A percentile compares a stretch with the other conserved stretches of the same genome.
phyloP scores from a whole-genome alignment of 2,797 vertebrate species.

The Pempheris klunzingeri region DNA sequence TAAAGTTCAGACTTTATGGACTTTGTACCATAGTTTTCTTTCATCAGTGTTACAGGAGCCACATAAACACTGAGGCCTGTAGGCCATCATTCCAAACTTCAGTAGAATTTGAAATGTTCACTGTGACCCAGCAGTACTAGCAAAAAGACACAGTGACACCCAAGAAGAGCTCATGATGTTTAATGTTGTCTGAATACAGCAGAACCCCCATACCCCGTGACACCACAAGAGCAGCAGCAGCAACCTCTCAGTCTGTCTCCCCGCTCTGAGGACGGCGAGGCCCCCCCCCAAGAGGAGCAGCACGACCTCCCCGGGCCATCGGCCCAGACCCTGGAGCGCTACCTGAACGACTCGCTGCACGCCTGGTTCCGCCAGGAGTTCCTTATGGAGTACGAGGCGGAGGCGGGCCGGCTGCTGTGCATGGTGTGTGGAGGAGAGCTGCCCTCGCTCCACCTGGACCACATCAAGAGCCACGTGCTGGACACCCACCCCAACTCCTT shows the following conservation, averaged over 20 bases:
- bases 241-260: constrained; percentile 51
- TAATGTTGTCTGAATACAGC: background rate
- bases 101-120: background rate
- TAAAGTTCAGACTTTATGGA: background rate
- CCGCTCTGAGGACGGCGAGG: constrained; percentile 46
- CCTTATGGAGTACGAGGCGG: constrained; percentile 94
- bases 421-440: constrained; percentile 91
- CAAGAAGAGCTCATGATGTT: background rate
- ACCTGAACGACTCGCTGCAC: constrained; percentile 93
- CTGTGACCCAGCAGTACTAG: background rate
- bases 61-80: background rate
- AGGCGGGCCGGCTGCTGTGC: constrained; percentile 89
- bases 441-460: constrained; percentile 91
- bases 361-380: constrained; percentile 95
- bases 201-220: constrained; percentile 61
- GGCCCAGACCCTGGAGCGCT: constrained; percentile 86
- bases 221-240: constrained; percentile 60
- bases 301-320: constrained; percentile 75
- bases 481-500: constrained; percentile 91
- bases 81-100: too few relatives aligned
- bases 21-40: background rate
- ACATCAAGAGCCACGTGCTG: constrained; percentile 93
- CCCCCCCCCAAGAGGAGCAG: constrained; percentile 50
- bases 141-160: background rate
- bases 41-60: background rate